A percentile compares a stretch with the other conserved stretches of the same genome.
phyloP scores from a whole-genome alignment of 2,797 vertebrate species.

The Valencia hispanica region DNA sequence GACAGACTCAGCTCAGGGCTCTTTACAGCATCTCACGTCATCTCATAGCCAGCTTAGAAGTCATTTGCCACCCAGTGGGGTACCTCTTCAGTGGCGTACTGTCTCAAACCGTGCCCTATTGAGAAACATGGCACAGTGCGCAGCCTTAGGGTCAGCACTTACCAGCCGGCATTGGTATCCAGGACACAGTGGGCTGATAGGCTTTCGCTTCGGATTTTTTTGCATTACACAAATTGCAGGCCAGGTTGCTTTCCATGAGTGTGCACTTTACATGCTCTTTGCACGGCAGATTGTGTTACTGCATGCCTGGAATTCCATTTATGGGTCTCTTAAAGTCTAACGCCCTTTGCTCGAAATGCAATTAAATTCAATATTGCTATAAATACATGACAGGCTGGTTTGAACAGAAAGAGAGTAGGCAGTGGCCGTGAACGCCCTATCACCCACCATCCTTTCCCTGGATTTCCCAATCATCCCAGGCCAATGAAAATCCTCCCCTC shows the following conservation, averaged over 20 bases:
- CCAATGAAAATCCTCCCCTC: conserved; percentile 21
- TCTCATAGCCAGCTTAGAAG: conserved; percentile 26
- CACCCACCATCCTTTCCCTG: conserved; percentile 17
- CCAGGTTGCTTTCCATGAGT: conserved; percentile 43
- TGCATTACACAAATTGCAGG: conserved; percentile 43
- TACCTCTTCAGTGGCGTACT: conserved; percentile 14
- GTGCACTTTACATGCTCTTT: conserved; percentile 40
- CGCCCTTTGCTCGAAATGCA: conserved; percentile 47
- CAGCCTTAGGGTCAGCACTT: conserved; percentile 45
- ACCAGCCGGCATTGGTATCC: conserved; percentile 34
- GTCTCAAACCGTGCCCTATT: conserved; percentile 34
- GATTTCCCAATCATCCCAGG: conserved; percentile 46
- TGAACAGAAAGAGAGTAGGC: conserved; percentile 44
- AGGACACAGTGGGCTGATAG: conserved; percentile 31
- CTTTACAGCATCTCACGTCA: conserved; percentile 24
- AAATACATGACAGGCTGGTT: conserved; percentile 57
- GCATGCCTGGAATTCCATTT: conserved; percentile 59
- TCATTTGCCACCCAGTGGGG: conserved; percentile 26
- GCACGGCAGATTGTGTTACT: conserved; percentile 40
- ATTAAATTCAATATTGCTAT: conserved; percentile 72
- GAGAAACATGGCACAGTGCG: conserved; percentile 24
- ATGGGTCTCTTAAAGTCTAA: conserved; percentile 62
- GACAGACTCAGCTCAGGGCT: conserved; percentile 13
- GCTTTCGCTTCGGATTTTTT: conserved; percentile 26
- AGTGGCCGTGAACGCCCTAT: conserved; percentile 39